phyloP scores from a whole-genome alignment of 1,140 invertebrate species.

The Liolophura sinensis region DNA sequence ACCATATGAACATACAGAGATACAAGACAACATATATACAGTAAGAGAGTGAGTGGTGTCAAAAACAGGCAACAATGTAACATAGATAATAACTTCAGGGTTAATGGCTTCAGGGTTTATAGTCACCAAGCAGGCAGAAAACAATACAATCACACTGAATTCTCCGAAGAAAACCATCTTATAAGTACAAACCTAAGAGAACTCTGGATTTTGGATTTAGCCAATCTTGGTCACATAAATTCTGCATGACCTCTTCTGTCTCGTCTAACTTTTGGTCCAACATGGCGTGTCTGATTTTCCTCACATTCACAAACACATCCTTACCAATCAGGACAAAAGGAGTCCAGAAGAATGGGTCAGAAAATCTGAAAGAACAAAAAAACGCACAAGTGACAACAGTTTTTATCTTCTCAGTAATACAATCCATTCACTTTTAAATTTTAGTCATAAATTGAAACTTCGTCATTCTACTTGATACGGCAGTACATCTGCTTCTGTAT shows the following conservation, averaged over 20 bases:
- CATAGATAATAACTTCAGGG: too few species aligned
- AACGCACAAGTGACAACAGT: not conserved
- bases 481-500: too few species aligned
- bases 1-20: too few species aligned
- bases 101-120: too few species aligned
- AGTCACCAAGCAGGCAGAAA: too few species aligned
- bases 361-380: constrained; percentile 25
- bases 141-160: too few species aligned
- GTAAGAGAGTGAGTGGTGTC: too few species aligned
- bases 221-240: constrained; percentile 27
- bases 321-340: constrained; percentile 48
- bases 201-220: constrained; percentile 39
- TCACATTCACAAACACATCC: constrained; percentile 38
- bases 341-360: constrained; percentile 33
- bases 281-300: constrained; percentile 41
- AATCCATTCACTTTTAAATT: not conserved
- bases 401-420: constrained; percentile 1
- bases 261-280: constrained; percentile 47
- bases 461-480: too few species aligned
- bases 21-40: too few species aligned
- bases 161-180: too few species aligned
- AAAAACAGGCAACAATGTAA: too few species aligned
- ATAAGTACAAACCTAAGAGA: too few species aligned
- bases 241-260: constrained; percentile 33
- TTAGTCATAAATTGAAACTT: not conserved